Conservation (phyloP, 64 coral and sea anemone genomes). For the Actinia tenebrosa region DNA sequence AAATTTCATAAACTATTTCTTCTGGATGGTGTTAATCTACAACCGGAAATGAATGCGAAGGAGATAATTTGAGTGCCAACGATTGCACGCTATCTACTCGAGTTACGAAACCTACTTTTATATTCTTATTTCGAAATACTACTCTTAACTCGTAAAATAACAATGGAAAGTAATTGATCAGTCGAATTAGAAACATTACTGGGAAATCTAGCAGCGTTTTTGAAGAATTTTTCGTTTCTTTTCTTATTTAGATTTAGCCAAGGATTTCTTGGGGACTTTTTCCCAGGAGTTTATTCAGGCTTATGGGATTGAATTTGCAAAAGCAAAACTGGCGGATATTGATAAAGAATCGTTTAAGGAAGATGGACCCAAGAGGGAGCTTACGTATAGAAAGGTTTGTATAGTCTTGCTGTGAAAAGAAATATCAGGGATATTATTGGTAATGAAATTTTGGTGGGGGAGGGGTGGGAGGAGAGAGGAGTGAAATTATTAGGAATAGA, state of each 20-base stretch:
- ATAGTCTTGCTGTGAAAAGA: not conserved
- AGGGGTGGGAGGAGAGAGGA: too few relatives aligned
- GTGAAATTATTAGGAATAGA: not conserved
- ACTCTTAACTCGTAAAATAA: not conserved
- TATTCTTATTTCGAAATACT: not conserved
- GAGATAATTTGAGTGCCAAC: too few relatives aligned
- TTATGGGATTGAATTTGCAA: conserved; percentile 76
- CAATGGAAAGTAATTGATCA: too few relatives aligned
- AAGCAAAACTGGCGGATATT: conserved; percentile 59
- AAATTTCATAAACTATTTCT: too few relatives aligned
- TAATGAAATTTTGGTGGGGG: not conserved
- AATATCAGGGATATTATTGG: not conserved
- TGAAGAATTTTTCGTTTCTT: not conserved
- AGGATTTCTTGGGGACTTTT: conserved; percentile 63
- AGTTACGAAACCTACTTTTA: too few relatives aligned
- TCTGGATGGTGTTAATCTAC: too few relatives aligned
- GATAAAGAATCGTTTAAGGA: conserved; percentile 55
- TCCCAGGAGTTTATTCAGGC: conserved; percentile 56
- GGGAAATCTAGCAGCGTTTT: too few relatives aligned
- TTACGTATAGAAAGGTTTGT: conserved; percentile 51
- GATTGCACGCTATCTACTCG: too few relatives aligned
- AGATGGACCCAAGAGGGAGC: conserved; percentile 41
- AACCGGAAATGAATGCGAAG: too few relatives aligned
- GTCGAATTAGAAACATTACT: too few relatives aligned
- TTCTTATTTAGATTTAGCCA: conserved; percentile 47